These are phyloP conservation scores for Phocoena phocoena DNA, from an alignment of 2,113 vertebrate genomes.

Conservation along the genomic window DNA sequence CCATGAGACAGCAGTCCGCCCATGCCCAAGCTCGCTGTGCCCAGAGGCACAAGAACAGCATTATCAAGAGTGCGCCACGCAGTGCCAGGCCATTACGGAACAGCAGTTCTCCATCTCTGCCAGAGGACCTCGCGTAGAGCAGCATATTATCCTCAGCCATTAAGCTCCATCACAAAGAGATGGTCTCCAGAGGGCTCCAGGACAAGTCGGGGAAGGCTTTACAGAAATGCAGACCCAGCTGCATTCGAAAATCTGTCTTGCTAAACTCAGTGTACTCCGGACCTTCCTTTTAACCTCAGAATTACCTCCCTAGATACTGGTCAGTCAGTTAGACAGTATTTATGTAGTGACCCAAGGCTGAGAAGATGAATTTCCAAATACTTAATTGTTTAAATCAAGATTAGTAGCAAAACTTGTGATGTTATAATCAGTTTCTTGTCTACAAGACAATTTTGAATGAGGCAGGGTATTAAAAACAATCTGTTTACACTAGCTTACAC, in stretches of 20 bases:
- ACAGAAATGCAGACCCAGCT: neutral
- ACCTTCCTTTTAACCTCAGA: constrained; percentile 28
- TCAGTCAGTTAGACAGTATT: neutral
- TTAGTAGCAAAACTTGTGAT: neutral
- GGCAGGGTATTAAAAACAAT: neutral
- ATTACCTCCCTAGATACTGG: neutral
- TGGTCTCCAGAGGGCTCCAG: neutral
- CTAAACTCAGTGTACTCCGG: neutral
- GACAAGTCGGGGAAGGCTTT: neutral
- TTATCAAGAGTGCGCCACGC: neutral
- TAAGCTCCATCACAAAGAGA: constrained; percentile 10
- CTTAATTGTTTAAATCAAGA: constrained; percentile 3
- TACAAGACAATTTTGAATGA: neutral
- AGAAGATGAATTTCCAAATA: constrained; percentile 26
- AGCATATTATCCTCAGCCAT: neutral
- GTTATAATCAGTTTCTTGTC: neutral
- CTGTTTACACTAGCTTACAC: neutral
- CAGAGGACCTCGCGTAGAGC: neutral
- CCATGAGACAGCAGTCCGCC: neutral
- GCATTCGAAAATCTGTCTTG: neutral
- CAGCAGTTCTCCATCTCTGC: neutral
- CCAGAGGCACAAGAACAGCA: neutral
- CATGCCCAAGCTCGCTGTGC: neutral
- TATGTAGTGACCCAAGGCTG: neutral
- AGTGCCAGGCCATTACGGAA: neutral